These are phyloP conservation scores for Apostichopus californicus DNA, from an alignment of 35 echinoderm and acorn worm species.

Conservation along the genomic window DNA sequence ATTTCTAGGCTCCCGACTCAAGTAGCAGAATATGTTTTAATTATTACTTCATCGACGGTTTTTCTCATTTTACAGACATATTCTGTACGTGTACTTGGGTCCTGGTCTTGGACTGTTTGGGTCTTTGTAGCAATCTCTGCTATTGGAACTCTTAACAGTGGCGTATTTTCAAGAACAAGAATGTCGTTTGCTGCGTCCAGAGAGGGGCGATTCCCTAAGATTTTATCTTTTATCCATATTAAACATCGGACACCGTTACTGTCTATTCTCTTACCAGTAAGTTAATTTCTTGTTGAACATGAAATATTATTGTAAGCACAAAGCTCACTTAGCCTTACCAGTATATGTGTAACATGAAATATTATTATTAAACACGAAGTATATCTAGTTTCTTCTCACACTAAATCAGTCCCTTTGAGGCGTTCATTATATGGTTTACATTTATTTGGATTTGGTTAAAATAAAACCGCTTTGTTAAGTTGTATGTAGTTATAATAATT, in stretches of 20 bases:
- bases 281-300: neutral
- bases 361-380: too few relatives aligned
- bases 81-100: constrained; percentile 23
- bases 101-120: constrained; percentile 53
- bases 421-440: too few relatives aligned
- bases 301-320: too few relatives aligned
- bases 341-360: too few relatives aligned
- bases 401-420: too few relatives aligned
- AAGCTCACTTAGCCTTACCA: too few relatives aligned
- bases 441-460: too few relatives aligned
- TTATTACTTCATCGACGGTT: neutral
- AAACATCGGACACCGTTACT: constrained; percentile 30
- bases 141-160: constrained; percentile 28
- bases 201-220: constrained; percentile 37
- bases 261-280: constrained; percentile 16
- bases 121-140: constrained; percentile 46
- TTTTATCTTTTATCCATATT: constrained; percentile 43
- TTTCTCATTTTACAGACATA: neutral
- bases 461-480: too few relatives aligned
- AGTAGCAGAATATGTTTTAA: too few relatives aligned
- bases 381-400: too few relatives aligned
- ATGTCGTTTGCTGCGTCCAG: constrained; percentile 40
- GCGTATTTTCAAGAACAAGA: constrained; percentile 25
- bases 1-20: too few relatives aligned
- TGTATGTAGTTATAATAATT: too few relatives aligned